A percentile compares a stretch with the other conserved stretches of the same genome.
These are phyloP conservation scores for Oreochromis niloticus DNA, from an alignment of 2,113 vertebrate species.

Conservation along the genomic window DNA sequence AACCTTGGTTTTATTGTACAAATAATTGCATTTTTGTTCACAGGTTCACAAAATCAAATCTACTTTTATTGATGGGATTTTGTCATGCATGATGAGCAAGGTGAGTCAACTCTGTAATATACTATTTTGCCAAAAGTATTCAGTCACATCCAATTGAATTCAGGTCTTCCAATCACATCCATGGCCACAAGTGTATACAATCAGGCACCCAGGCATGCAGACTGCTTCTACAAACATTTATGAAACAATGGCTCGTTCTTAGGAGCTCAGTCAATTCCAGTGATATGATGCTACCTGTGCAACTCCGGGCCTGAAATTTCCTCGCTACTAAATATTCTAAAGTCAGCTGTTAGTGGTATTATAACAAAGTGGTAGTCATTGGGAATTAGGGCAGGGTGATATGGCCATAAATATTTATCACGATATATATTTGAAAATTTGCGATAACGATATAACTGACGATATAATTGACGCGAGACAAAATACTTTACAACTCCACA, in stretches of 20 bases:
- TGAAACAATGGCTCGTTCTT: background rate
- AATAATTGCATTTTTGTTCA: background rate
- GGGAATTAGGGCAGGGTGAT: background rate
- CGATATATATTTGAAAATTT: too few relatives aligned
- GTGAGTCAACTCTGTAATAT: constrained; percentile 53
- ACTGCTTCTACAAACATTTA: background rate
- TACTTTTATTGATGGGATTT: constrained; percentile 84
- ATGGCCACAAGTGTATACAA: background rate
- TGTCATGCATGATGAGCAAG: constrained; percentile 76
- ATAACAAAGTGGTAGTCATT: background rate
- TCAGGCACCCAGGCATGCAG: background rate
- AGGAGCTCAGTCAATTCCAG: background rate
- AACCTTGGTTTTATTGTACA: background rate
- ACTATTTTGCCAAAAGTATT: background rate
- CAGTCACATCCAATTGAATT: background rate
- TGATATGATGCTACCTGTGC: background rate
- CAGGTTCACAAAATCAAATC: constrained; percentile 92
- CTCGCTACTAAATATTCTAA: background rate
- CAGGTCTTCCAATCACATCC: background rate
- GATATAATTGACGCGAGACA: too few relatives aligned
- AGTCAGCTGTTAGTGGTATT: background rate
- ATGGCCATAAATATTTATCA: too few relatives aligned
- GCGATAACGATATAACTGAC: too few relatives aligned
- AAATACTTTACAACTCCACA: too few relatives aligned
- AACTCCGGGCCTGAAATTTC: background rate